These are phyloP conservation scores for Apolygus lucorum DNA, from an alignment of 1,140 invertebrate genomes.

Conservation along the genomic window DNA sequence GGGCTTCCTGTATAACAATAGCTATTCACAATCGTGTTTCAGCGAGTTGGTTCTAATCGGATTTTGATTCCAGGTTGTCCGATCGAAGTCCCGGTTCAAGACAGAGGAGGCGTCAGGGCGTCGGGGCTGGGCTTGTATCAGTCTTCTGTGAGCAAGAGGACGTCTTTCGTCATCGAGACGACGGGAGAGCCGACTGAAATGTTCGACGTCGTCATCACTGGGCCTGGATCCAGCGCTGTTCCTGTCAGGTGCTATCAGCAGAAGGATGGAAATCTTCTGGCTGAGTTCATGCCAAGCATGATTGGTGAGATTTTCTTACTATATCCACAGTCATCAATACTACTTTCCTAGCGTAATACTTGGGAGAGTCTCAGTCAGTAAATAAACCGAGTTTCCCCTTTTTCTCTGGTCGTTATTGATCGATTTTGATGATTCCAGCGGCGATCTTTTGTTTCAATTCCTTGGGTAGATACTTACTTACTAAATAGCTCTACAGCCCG, in stretches of 20 bases:
- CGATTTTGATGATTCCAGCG: too few relatives aligned
- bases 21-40: constrained; percentile 15
- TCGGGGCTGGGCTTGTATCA: constrained; percentile 75
- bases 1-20: not conserved
- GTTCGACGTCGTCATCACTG: constrained; percentile 81
- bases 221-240: constrained; percentile 80
- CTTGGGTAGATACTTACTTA: too few relatives aligned
- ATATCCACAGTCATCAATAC: too few relatives aligned
- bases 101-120: constrained; percentile 64
- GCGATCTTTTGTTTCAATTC: too few relatives aligned
- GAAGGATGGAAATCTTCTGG: constrained; percentile 83
- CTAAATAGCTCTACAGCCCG: too few relatives aligned
- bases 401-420: too few relatives aligned
- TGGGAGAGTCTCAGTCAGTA: too few relatives aligned
- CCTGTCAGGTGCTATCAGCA: constrained; percentile 92
- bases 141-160: constrained; percentile 55
- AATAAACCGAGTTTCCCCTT: too few relatives aligned
- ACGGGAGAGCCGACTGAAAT: constrained; percentile 73
- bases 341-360: too few relatives aligned
- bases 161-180: constrained; percentile 82
- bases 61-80: constrained; percentile 45
- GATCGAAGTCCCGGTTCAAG: constrained; percentile 44
- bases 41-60: too few relatives aligned
- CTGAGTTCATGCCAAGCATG: constrained; percentile 80
- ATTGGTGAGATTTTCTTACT: too few relatives aligned